Conservation (phyloP, 2,797 vertebrate genomes). For the Pristis pectinata region DNA sequence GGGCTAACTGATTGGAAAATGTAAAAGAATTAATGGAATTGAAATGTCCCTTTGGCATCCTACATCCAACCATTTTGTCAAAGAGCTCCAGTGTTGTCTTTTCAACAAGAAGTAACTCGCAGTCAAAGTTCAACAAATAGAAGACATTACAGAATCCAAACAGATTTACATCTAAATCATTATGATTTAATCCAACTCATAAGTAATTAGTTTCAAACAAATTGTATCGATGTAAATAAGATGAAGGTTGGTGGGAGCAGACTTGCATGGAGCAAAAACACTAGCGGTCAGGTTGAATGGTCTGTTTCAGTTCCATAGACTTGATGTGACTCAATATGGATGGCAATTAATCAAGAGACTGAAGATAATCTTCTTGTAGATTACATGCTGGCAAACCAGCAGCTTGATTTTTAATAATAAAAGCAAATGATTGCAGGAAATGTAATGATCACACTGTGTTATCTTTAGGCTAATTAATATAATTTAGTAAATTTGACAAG, state of each 20-base stretch:
- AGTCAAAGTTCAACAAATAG: neutral
- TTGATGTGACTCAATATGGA: neutral
- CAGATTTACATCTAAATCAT: neutral
- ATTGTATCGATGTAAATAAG: neutral
- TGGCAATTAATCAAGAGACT: neutral
- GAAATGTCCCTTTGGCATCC: neutral
- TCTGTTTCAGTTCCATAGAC: neutral
- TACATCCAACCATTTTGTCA: neutral
- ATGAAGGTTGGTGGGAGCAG: neutral
- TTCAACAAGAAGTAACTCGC: neutral
- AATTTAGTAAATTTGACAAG: neutral
- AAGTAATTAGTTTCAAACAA: neutral
- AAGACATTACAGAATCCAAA: neutral
- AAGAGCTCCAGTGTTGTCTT: neutral
- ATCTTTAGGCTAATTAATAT: neutral
- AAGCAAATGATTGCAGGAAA: neutral
- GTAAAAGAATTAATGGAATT: neutral
- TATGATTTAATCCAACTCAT: neutral
- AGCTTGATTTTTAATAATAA: conserved; percentile 15
- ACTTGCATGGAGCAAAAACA: neutral
- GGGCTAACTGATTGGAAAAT: too few relatives aligned
- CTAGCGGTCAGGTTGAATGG: neutral
- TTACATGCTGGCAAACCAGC: neutral
- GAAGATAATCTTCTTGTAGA: neutral
- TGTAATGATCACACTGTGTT: neutral